Evolutionary conservation across 2,888 invertebrate genomes (phyloP).

Genomic region (Mythimna albipuncta): DNA sequence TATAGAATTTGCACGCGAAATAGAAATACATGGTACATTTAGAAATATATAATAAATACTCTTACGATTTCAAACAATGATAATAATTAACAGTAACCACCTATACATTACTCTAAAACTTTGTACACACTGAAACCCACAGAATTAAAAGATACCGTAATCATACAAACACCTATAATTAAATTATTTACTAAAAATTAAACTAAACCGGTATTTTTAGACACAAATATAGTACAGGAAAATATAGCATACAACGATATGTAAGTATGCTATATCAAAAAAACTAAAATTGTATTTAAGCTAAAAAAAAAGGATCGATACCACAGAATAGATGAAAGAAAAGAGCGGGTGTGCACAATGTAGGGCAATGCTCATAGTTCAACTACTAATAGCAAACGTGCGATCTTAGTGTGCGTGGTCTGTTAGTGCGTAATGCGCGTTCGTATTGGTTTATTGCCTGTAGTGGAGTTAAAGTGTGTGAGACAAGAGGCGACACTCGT

Average conservation of each 20-base stretch:
- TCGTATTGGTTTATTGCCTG: too few species aligned
- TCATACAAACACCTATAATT: conserved; percentile 30
- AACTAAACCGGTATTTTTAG: conserved; percentile 22
- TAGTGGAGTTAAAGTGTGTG: too few species aligned
- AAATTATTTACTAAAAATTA: conserved; percentile 26
- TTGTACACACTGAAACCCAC: conserved; percentile 50
- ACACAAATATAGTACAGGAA: conserved; percentile 20
- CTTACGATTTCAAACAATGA: conserved; percentile 25
- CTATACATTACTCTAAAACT: conserved; percentile 41
- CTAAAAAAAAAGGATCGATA: too few species aligned
- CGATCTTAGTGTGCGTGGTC: too few species aligned
- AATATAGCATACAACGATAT: background rate
- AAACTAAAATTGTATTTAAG: too few species aligned
- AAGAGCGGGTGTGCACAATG: too few species aligned
- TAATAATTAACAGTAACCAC: background rate
- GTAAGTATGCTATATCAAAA: too few species aligned
- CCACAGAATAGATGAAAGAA: too few species aligned
- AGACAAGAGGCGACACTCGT: too few species aligned
- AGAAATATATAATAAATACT: conserved; percentile 22
- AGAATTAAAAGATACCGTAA: conserved; percentile 20
- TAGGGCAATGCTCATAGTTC: too few species aligned
- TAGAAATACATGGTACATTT: conserved; percentile 6
- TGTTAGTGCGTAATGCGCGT: too few species aligned
- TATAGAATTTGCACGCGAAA: conserved; percentile 13
- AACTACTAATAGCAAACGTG: too few species aligned